These are phyloP conservation scores for Sebastes schlegelii DNA, from an alignment of 2,113 vertebrate genomes.

Conservation along the genomic window DNA sequence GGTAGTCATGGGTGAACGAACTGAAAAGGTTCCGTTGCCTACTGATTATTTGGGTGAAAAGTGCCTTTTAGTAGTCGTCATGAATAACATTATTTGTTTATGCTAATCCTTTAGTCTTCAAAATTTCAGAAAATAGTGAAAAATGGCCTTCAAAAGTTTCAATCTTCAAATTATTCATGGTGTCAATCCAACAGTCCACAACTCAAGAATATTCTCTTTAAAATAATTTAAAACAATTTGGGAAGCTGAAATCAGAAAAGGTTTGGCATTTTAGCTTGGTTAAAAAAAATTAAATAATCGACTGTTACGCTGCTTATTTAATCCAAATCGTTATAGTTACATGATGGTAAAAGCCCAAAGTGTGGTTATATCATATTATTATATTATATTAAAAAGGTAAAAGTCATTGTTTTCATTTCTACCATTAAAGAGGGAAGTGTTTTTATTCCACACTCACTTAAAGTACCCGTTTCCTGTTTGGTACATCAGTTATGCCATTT, in stretches of 20 bases:
- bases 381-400: not conserved
- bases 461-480: not conserved
- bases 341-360: not conserved
- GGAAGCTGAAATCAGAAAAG: not conserved
- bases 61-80: not conserved
- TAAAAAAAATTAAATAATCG: not conserved
- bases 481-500: not conserved
- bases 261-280: not conserved
- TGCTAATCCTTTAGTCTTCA: not conserved
- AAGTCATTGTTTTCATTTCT: not conserved
- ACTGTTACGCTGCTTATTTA: not conserved
- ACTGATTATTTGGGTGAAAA: not conserved
- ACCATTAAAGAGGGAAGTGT: not conserved
- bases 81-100: not conserved
- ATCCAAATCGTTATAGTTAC: not conserved
- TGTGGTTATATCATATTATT: not conserved
- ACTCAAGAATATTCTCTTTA: not conserved
- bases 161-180: not conserved
- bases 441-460: not conserved
- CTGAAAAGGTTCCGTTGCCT: no score
- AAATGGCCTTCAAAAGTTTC: not conserved
- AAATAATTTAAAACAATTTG: not conserved
- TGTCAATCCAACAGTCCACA: not conserved
- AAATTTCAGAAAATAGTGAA: not conserved
- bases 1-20: no score